phyloP scores from a whole-genome alignment of 2,113 vertebrate species.

The Colius striatus region DNA sequence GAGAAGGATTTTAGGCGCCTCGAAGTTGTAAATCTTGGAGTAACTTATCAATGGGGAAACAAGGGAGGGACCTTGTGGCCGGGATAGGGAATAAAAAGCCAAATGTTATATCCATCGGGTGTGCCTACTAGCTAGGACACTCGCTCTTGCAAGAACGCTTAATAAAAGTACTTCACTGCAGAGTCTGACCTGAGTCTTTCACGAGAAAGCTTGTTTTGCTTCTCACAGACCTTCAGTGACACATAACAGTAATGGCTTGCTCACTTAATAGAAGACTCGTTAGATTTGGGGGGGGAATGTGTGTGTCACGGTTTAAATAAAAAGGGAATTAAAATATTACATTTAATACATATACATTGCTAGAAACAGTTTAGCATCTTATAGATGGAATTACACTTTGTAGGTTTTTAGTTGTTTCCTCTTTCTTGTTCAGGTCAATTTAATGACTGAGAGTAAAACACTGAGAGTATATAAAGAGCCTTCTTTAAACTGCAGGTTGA shows the following conservation, averaged over 20 bases:
- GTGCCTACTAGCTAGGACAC: no score
- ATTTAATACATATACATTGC: not conserved
- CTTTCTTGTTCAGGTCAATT: not conserved
- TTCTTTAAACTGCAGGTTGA: not conserved
- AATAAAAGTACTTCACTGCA: no score
- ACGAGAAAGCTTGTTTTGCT: no score
- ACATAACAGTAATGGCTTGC: not conserved
- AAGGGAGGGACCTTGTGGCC: no score
- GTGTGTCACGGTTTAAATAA: not conserved
- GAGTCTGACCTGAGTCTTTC: no score
- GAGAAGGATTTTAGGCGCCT: no score
- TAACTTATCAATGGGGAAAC: no score
- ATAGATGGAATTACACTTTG: not conserved
- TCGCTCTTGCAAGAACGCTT: no score
- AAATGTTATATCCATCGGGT: no score
- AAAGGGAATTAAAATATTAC: not conserved
- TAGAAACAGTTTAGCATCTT: not conserved
- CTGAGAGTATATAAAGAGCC: not conserved
- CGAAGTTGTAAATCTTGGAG: no score
- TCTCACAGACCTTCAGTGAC: not conserved
- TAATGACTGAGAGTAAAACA: not conserved
- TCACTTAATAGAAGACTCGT: not conserved
- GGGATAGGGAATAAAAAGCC: no score
- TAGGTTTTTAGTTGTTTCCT: not conserved
- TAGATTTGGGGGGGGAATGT: not conserved